Evolutionary conservation across 2,888 invertebrate species (phyloP).

Genomic region (Scaptomyza reducta): DNA sequence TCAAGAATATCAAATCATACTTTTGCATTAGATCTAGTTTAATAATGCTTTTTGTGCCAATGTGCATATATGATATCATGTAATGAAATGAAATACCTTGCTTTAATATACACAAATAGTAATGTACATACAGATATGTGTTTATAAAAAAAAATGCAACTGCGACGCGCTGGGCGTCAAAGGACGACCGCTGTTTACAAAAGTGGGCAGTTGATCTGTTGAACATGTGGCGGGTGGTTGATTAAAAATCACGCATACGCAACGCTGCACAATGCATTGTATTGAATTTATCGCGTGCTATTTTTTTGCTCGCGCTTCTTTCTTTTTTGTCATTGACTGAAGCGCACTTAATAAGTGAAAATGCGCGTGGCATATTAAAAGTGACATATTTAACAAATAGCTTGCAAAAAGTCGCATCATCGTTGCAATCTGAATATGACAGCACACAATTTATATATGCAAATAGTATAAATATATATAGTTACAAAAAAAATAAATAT

Average conservation of each 20-base stretch:
- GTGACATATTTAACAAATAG: conserved; percentile 72
- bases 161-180: conserved; percentile 23
- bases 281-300: conserved; percentile 27
- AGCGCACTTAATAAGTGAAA: conserved; percentile 73
- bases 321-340: conserved; percentile 52
- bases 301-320: conserved; percentile 2
- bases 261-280: conserved; percentile 53
- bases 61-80: neutral
- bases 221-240: conserved; percentile 51
- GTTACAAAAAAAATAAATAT: neutral
- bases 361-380: conserved; percentile 69
- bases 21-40: too few species aligned
- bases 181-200: conserved; percentile 9
- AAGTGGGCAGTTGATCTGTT: conserved; percentile 21
- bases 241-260: conserved; percentile 73
- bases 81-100: conserved; percentile 55
- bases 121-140: neutral
- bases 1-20: too few species aligned
- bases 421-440: conserved; percentile 61
- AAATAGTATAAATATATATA: neutral
- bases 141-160: conserved; percentile 33
- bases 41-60: too few species aligned
- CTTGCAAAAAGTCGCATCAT: conserved; percentile 58
- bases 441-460: conserved; percentile 26
- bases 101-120: conserved; percentile 29